phyloP scores from a whole-genome alignment of 2,113 vertebrate species.

The Rhineura floridana region DNA sequence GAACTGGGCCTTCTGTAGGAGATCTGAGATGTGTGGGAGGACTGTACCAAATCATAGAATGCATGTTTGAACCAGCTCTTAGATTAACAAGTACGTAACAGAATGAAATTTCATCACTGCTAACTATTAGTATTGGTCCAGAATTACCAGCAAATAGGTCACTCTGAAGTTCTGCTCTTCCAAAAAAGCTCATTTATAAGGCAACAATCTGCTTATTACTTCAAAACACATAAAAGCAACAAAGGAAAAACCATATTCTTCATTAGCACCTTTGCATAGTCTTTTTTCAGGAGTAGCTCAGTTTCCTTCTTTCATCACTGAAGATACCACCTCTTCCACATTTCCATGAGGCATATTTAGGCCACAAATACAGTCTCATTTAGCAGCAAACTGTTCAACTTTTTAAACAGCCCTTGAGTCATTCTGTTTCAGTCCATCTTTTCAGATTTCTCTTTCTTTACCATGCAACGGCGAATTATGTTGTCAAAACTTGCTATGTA shows the following conservation, averaged over 20 bases:
- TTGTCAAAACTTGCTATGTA: slow-evolving; percentile 97
- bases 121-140: slow-evolving; percentile 48
- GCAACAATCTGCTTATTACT: slow-evolving; percentile 34
- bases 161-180: slow-evolving; percentile 28
- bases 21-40: not conserved
- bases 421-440: slow-evolving; percentile 86
- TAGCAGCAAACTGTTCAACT: slow-evolving; percentile 71
- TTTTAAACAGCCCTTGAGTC: slow-evolving; percentile 63
- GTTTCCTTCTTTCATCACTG: slow-evolving; percentile 48
- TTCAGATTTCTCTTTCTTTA: slow-evolving; percentile 87
- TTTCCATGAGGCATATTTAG: slow-evolving; percentile 46
- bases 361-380: slow-evolving; percentile 59
- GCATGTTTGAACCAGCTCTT: slow-evolving; percentile 29
- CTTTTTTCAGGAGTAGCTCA: slow-evolving; percentile 47
- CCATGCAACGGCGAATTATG: slow-evolving; percentile 96
- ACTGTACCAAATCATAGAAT: not conserved
- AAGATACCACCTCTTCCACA: slow-evolving; percentile 57
- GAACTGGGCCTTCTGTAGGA: not conserved
- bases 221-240: slow-evolving; percentile 22
- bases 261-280: slow-evolving; percentile 69
- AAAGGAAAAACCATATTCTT: slow-evolving; percentile 24
- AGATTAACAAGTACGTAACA: not conserved
- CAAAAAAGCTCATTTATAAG: slow-evolving; percentile 4
- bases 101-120: slow-evolving; percentile 5
- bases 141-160: slow-evolving; percentile 29